Percentiles rank a stretch among this genome's conserved stretches.
These are phyloP conservation scores for Aspiorhynchus laticeps DNA, from an alignment of 2,113 vertebrate species.

Conservation along the genomic window DNA sequence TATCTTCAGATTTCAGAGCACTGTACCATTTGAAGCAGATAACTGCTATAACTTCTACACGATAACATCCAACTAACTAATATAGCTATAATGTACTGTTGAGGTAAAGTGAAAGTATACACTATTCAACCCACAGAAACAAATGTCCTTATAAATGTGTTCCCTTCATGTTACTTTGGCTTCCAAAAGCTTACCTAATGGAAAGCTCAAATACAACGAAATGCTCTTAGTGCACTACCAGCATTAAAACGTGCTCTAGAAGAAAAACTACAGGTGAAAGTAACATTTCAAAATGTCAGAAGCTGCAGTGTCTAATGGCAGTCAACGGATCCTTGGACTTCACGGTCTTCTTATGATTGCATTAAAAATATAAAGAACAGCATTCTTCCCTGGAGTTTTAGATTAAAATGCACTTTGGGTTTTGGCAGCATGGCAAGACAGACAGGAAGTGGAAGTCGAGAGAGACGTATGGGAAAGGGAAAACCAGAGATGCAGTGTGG, in stretches of 20 bases:
- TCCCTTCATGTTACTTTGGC: background rate
- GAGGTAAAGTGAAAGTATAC: slow-evolving; percentile 28
- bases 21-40: background rate
- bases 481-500: background rate
- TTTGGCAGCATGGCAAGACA: slow-evolving; percentile 66
- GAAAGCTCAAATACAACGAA: background rate
- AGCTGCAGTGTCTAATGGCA: background rate
- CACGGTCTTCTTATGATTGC: background rate
- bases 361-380: slow-evolving; percentile 14
- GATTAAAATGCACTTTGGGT: slow-evolving; percentile 73
- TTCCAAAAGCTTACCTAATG: background rate
- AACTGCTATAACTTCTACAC: background rate
- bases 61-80: background rate
- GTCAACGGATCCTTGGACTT: slow-evolving; percentile 6
- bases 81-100: background rate
- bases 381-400: slow-evolving; percentile 18
- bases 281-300: background rate
- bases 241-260: background rate
- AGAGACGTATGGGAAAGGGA: background rate
- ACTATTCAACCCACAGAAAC: slow-evolving; percentile 5
- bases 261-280: background rate
- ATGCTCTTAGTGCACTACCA: background rate
- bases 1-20: background rate
- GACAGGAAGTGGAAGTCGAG: slow-evolving; percentile 12
- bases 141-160: background rate